phyloP scores from a whole-genome alignment of 1,140 invertebrate species.

The Bathynomus jamesi region DNA sequence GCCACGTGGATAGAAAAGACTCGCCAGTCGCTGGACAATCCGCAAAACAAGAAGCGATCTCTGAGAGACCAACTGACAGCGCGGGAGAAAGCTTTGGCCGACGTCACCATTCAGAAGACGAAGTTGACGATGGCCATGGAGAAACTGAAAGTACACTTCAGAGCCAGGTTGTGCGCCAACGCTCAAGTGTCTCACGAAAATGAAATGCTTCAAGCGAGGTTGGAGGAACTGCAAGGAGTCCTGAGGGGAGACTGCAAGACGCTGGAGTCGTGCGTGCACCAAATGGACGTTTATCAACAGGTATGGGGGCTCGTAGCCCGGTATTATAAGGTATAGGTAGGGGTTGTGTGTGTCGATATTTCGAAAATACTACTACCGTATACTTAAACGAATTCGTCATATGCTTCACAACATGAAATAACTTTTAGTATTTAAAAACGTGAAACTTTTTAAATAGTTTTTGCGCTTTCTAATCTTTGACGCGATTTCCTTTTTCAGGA shows the following conservation, averaged over 20 bases:
- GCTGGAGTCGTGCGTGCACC: conserved; percentile 67
- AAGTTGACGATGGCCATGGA: conserved; percentile 86
- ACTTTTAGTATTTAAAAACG: no score
- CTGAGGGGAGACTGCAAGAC: conserved; percentile 62
- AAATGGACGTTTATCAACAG: conserved; percentile 79
- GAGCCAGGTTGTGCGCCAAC: conserved; percentile 69
- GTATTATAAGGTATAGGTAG: no score
- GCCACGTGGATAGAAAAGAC: conserved; percentile 81
- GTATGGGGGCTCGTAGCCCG: conserved; percentile 46
- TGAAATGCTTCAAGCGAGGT: conserved; percentile 56
- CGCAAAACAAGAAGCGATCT: conserved; percentile 73
- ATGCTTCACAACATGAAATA: no score
- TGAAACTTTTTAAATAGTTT: no score
- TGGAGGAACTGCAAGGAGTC: conserved; percentile 56
- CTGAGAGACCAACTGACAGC: conserved; percentile 72
- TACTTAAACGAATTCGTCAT: no score
- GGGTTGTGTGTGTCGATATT: no score
- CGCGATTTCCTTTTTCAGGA: no score
- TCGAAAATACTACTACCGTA: no score
- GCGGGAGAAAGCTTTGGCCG: conserved; percentile 75
- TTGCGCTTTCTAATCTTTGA: no score
- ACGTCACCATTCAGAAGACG: conserved; percentile 79
- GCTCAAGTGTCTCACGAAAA: conserved; percentile 63
- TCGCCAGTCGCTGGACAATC: conserved; percentile 63
- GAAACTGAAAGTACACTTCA: conserved; percentile 83